Conservation (phyloP, 2,113 vertebrate species). For the Caranx ignobilis region DNA sequence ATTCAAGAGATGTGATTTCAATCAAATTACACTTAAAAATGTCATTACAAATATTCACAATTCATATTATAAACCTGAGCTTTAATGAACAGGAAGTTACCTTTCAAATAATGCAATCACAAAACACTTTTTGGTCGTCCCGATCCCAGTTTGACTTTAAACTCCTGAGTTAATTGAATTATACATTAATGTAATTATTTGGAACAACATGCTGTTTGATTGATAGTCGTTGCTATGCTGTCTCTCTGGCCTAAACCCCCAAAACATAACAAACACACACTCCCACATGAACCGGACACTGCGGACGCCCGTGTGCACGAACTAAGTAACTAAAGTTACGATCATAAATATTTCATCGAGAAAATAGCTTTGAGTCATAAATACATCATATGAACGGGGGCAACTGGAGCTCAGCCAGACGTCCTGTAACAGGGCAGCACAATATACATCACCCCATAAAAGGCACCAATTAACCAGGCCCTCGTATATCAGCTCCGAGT, state of each 20-base stretch:
- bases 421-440: constrained; percentile 49
- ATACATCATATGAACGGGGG: constrained; percentile 62
- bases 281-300: constrained; percentile 28
- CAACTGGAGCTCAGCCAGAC: constrained; percentile 52
- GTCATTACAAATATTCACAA: no score
- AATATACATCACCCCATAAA: constrained; percentile 71
- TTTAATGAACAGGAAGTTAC: neutral
- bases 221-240: neutral
- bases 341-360: constrained; percentile 77
- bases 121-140: neutral
- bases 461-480: constrained; percentile 70
- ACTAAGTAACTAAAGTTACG: constrained; percentile 61
- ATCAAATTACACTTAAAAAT: no score
- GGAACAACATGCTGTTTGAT: constrained; percentile 8
- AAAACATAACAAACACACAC: neutral
- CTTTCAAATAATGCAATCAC: neutral
- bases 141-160: constrained; percentile 15
- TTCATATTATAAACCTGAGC: neutral
- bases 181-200: constrained; percentile 19
- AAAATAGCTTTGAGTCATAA: constrained; percentile 78
- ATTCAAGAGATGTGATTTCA: no score
- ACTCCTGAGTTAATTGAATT: neutral
- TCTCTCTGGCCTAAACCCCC: constrained; percentile 1
- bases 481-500: constrained; percentile 73
- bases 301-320: constrained; percentile 13